phyloP scores from a whole-genome alignment of 2,797 vertebrate species.

The Natrix natrix region DNA sequence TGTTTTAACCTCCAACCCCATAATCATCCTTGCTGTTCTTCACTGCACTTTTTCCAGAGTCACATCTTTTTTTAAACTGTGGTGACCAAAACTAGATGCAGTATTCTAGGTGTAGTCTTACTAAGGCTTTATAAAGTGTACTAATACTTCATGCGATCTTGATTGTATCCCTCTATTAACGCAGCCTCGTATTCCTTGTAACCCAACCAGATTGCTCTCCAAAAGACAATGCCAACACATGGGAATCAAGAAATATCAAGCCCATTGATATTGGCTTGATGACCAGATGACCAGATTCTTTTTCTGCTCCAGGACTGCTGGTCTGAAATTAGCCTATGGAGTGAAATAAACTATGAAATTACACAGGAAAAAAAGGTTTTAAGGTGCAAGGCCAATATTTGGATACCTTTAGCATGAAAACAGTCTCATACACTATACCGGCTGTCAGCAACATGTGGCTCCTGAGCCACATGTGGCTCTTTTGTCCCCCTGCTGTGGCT shows the following conservation, averaged over 20 bases:
- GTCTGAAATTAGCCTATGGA: background rate
- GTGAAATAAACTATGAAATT: background rate
- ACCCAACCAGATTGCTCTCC: background rate
- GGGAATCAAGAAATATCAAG: background rate
- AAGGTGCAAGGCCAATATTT: background rate
- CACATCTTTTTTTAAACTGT: background rate
- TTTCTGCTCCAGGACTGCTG: background rate
- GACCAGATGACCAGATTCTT: background rate
- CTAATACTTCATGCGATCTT: background rate
- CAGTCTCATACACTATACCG: background rate
- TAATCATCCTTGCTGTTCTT: background rate
- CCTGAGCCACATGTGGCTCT: too few species aligned
- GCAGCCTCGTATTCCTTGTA: background rate
- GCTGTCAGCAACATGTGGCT: too few species aligned
- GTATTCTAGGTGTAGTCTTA: background rate
- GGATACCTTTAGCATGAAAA: background rate
- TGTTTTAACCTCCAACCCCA: background rate
- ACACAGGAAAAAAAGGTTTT: background rate
- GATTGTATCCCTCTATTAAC: background rate
- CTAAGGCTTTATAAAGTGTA: background rate
- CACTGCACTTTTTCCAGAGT: background rate
- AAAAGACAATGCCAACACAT: background rate
- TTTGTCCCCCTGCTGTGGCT: too few species aligned
- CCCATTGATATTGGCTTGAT: background rate
- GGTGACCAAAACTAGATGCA: background rate